Base-by-base conservation (phyloP, 2,113 vertebrate species). In the Thamnaconus septentrionalis region DNA sequence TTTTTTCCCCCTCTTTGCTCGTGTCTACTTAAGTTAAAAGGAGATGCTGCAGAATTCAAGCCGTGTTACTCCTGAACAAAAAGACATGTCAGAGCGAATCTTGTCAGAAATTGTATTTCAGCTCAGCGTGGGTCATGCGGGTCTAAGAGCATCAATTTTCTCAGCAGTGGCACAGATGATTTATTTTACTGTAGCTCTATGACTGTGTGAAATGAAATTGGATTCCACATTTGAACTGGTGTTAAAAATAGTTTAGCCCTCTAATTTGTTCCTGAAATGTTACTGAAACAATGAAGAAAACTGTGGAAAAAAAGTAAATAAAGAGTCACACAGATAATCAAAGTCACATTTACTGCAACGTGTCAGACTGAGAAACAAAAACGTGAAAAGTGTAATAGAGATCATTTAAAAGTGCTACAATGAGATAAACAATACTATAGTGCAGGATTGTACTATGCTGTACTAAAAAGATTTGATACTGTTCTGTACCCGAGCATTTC, bases 11-110 rank as follows among this genome's bases (percentile, higher is more conserved):
- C 5, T 59, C 67, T 66, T 59, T 65, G 11, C 59, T 72, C 71
- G 49, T 70, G 62, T 78, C 80, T 74, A 66, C 71, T 83, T 76
- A 62, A 63, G 68, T 80, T 84, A 76, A 86, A 86, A 85, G 59
- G 85, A 82, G 72, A 76, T 73, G 61, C 69, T 79, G 73, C 64
- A 78, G 72, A 72, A 79, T 87, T 83, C 74, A 83, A 85, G 86
- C 74, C 63, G 73, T 56, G 66, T 77, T 86, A 79, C 76, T 64
- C 65, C n/a, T 45, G 81, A 64, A 88, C 75, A 88, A 87, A 87
- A 85, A 83, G 69, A 76, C 56, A 79, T 80, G 88, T 86, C 88
- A 89, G 64, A 72, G 61, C 54, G 47, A 56, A 90, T 90, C 83
- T 73, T 75, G 69, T 89, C 85, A 85, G 18, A 53, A 59, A n/a